These are phyloP conservation scores for Teleiodes luculella DNA, from an alignment of 2,888 invertebrate species.

Conservation along the genomic window DNA sequence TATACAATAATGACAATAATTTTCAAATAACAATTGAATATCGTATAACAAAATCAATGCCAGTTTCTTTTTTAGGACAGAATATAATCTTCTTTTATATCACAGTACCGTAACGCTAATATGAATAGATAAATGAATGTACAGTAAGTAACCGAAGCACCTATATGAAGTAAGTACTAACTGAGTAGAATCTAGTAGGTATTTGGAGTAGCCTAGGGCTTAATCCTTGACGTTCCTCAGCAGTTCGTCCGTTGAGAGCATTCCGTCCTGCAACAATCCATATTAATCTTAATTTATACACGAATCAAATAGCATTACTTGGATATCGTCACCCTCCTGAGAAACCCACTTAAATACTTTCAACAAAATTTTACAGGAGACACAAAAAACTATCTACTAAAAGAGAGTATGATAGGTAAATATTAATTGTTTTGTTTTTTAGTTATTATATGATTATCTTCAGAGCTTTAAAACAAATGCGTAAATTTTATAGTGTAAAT, in stretches of 20 bases:
- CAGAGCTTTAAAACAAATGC: too few relatives aligned
- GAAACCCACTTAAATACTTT: too few relatives aligned
- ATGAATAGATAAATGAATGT: slow-evolving; percentile 36
- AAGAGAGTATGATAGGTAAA: too few relatives aligned
- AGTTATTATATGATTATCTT: too few relatives aligned
- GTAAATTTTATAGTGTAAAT: too few relatives aligned
- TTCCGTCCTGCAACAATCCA: slow-evolving; percentile 72
- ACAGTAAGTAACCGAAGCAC: slow-evolving; percentile 29
- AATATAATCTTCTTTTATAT: slow-evolving; percentile 49
- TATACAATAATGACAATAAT: slow-evolving; percentile 36
- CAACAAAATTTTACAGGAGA: too few relatives aligned
- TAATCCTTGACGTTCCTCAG: slow-evolving; percentile 62
- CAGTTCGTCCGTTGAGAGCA: slow-evolving; percentile 76
- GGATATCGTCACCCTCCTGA: too few relatives aligned
- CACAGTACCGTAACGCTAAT: slow-evolving; percentile 63
- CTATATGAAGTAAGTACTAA: slow-evolving; percentile 39
- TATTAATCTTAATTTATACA: background rate
- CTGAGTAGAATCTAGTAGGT: slow-evolving; percentile 35
- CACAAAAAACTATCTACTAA: too few relatives aligned
- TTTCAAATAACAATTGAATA: slow-evolving; percentile 31
- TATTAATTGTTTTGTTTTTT: too few relatives aligned
- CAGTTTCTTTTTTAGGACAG: slow-evolving; percentile 30
- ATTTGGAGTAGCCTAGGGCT: slow-evolving; percentile 31
- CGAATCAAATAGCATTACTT: background rate
- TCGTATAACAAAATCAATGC: slow-evolving; percentile 20